Percentiles rank a stretch among this genome's conserved stretches.
These are phyloP conservation scores for Psilopsiagon aymara DNA, from an alignment of 2,113 vertebrate species.

Conservation along the genomic window DNA sequence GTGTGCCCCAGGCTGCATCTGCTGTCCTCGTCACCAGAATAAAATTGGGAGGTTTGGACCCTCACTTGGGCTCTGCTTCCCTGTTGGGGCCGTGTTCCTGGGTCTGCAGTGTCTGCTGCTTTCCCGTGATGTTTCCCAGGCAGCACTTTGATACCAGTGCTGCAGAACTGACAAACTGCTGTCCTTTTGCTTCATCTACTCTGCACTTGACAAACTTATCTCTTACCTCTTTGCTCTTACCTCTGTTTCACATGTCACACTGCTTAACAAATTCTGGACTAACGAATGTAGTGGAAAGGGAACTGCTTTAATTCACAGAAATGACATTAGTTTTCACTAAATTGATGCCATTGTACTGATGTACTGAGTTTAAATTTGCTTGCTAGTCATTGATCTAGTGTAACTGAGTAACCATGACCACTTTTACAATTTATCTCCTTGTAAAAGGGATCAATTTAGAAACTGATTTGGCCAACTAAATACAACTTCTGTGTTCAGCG, in stretches of 20 bases:
- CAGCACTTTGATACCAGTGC: not conserved
- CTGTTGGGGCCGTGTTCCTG: rapidly evolving
- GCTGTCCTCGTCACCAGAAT: not conserved
- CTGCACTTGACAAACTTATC: not conserved
- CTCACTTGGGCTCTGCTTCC: not conserved
- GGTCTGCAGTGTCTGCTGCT: not conserved
- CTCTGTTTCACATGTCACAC: not conserved
- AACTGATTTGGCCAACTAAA: not conserved
- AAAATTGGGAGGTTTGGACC: not conserved
- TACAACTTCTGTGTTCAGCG: not conserved
- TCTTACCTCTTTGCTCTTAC: not conserved
- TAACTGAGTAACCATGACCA: not conserved
- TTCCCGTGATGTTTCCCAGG: not conserved
- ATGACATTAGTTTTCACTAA: not conserved
- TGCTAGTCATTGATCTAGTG: not conserved
- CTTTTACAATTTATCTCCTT: not conserved
- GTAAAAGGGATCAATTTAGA: not conserved
- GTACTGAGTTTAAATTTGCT: not conserved
- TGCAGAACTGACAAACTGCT: not conserved
- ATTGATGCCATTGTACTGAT: not conserved
- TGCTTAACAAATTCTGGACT: not conserved
- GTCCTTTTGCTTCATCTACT: not conserved
- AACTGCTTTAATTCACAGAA: not conserved
- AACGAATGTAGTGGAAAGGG: not conserved
- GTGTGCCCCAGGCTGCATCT: not conserved